A percentile compares a stretch with the other conserved stretches of the same genome.
Evolutionary conservation across 1,140 invertebrate species (phyloP).

Genomic region (Monochamus saltuarius): DNA sequence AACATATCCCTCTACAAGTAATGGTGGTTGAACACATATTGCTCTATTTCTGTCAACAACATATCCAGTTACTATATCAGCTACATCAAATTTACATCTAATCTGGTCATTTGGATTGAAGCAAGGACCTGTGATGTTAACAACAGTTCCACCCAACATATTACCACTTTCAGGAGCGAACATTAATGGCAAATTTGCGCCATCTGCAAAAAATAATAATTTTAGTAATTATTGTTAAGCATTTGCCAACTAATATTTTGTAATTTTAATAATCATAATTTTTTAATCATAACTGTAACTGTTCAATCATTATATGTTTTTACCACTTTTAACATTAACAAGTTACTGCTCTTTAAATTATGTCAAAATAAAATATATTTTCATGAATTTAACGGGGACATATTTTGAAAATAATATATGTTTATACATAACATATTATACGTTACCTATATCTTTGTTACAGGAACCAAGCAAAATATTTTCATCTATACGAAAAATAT

Average conservation of each 20-base stretch:
- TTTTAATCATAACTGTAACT: too few species aligned
- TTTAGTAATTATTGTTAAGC: constrained; percentile 3
- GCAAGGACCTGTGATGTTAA: constrained; percentile 94
- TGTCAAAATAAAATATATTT: too few species aligned
- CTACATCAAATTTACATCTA: constrained; percentile 76
- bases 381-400: too few species aligned
- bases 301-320: too few species aligned
- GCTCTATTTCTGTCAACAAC: constrained; percentile 79
- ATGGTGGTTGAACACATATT: constrained; percentile 83
- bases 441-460: constrained; percentile 81
- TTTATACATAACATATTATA: too few species aligned
- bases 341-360: too few species aligned
- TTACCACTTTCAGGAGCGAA: constrained; percentile 93
- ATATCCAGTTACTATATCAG: constrained; percentile 70
- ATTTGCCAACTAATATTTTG: too few species aligned
- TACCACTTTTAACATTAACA: too few species aligned
- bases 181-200: constrained; percentile 74
- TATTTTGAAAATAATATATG: too few species aligned
- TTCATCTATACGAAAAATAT: constrained; percentile 93
- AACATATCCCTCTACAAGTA: constrained; percentile 90
- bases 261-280: too few species aligned
- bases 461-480: constrained; percentile 90
- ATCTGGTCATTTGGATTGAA: constrained; percentile 72
- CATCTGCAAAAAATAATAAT: constrained; percentile 58
- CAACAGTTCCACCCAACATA: constrained; percentile 92